Percentiles rank a stretch among this genome's conserved stretches.
Conservation (phyloP, 2,888 invertebrate species). For the Drosophila lacicola region DNA sequence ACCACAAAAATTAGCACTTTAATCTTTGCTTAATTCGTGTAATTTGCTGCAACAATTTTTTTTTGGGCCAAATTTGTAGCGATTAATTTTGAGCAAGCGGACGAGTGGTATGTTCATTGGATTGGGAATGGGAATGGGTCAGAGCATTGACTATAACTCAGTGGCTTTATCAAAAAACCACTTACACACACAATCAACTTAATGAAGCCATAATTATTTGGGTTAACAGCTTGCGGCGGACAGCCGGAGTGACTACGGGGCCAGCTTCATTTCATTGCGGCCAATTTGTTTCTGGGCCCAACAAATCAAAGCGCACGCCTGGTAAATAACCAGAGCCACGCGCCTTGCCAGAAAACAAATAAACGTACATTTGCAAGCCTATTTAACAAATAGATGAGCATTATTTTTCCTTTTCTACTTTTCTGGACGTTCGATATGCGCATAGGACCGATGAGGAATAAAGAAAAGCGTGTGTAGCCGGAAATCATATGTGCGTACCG, state of each 20-base stretch:
- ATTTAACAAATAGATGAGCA: constrained; percentile 72
- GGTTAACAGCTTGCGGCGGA: constrained; percentile 78
- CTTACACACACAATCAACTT: constrained; percentile 78
- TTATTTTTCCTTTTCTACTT: constrained; percentile 38
- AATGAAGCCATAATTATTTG: constrained; percentile 81
- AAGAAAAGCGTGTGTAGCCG: constrained; percentile 15
- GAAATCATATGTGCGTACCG: neutral
- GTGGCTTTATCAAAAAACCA: constrained; percentile 78
- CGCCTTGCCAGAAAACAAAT: constrained; percentile 28
- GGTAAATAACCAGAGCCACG: constrained; percentile 52
- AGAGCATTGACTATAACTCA: constrained; percentile 61
- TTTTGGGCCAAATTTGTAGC: constrained; percentile 47
- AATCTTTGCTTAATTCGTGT: constrained; percentile 72
- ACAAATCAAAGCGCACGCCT: constrained; percentile 73
- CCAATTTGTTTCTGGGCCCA: constrained; percentile 58
- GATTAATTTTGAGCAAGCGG: constrained; percentile 58
- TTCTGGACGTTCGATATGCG: constrained; percentile 19
- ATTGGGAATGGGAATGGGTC: constrained; percentile 14
- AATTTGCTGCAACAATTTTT: constrained; percentile 62
- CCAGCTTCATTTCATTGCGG: constrained; percentile 54
- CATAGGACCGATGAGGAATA: constrained; percentile 1
- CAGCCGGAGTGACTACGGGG: constrained; percentile 21
- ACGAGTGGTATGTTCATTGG: neutral
- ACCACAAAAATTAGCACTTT: constrained; percentile 60
- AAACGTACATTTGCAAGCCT: constrained; percentile 72